Conservation (phyloP, 2,113 vertebrate species). For the Eidolon helvum region DNA sequence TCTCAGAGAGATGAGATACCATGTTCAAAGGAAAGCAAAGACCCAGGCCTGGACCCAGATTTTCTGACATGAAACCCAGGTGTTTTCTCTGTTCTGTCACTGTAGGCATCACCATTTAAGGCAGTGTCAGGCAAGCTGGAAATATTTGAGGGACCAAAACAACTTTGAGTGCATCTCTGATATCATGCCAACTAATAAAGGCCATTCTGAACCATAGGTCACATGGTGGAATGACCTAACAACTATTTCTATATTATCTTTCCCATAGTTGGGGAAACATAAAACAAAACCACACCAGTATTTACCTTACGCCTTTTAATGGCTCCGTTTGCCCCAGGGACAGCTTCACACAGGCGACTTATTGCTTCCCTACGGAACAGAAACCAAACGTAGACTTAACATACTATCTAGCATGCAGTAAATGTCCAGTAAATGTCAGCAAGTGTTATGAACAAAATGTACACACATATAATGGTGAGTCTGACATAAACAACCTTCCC, state of each 20-base stretch:
- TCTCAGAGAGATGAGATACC: neutral
- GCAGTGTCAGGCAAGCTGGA: neutral
- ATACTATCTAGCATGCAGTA: neutral
- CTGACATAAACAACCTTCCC: neutral
- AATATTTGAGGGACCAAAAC: neutral
- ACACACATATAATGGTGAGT: neutral
- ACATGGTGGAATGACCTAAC: neutral
- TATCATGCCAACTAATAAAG: neutral
- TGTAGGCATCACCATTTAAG: neutral
- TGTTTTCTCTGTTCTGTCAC: neutral
- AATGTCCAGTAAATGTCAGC: neutral
- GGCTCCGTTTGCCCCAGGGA: constrained; percentile 85
- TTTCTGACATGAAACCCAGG: neutral
- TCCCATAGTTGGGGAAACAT: neutral
- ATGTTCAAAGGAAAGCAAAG: neutral
- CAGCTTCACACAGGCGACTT: constrained; percentile 91
- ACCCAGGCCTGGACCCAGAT: neutral
- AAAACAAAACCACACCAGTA: constrained; percentile 36
- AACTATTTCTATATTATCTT: constrained; percentile 13
- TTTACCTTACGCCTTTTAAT: constrained; percentile 90
- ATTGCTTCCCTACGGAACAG: constrained; percentile 92
- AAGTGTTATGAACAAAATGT: neutral
- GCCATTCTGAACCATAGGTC: neutral
- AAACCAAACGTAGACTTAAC: constrained; percentile 73
- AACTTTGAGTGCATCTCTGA: neutral